Base-by-base conservation (phyloP, 2,113 vertebrate species). In the Probosciger aterrimus region DNA sequence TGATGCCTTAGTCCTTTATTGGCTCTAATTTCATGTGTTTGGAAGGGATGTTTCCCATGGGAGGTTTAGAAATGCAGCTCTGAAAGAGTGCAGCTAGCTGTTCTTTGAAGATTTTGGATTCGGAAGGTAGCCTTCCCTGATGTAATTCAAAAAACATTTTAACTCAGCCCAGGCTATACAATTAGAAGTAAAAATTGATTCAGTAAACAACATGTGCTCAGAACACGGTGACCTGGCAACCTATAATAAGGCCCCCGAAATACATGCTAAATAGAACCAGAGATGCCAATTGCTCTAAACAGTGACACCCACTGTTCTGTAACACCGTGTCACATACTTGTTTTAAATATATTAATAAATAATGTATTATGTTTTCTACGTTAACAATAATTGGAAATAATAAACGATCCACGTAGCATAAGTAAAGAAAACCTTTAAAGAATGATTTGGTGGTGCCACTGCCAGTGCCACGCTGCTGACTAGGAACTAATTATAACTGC, bases 161-260 rank as follows among this genome's bases (percentile, higher is more conserved):
- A 92, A 92, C 30, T 68, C 71, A 86, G 49, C 18, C 24, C 18
- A 44, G 35, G 35, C 59, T 83, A 39, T 82, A 69, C 37, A 74
- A 83, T 80, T 83, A 78, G 53, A 86, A 85, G 46, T 59, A 92
- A 95, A 89, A 92, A 78, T 52, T 55, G 30, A 81, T 88, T 81
- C 46, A 60, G 55, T 50, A 68, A 92, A 74, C 37, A 83, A 62
- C 39, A 83, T 47, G 18, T 78, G 15, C 60, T 95, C 14, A 55
- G 82, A 93, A 81, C 57, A 44, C 13, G 9, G 44, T 73, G 73
- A 65, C 65, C 80, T 64, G 52, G 68, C 69, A 86, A 81, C n/a
- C 35, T 73, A 24, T 60, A 94, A 81, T 71, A 82, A 78, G 31
- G 49, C 18, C 18, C 28, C 37, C 33, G 39, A 86, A 90, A 95